These are phyloP conservation scores for Lepus europaeus DNA, from an alignment of 2,113 vertebrate species.

Conservation along the genomic window DNA sequence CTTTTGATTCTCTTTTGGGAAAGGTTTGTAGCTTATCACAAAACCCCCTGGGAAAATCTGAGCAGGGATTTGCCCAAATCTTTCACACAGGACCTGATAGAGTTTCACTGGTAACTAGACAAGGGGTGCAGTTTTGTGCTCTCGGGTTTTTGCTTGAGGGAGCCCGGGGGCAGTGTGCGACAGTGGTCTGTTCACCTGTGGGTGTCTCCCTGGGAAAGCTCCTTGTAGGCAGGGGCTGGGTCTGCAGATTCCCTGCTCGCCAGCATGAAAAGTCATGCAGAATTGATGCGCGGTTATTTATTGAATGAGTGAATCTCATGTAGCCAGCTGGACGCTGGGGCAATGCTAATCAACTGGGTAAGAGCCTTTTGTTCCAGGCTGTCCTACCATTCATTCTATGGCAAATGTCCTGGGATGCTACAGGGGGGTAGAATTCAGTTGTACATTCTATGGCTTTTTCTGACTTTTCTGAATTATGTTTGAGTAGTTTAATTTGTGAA, in stretches of 20 bases:
- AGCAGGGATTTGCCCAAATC: too few species aligned
- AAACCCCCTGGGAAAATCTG: too few species aligned
- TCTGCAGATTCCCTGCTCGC: too few species aligned
- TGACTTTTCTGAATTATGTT: conserved; percentile 28
- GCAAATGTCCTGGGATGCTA: background rate
- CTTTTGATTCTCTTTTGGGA: too few species aligned
- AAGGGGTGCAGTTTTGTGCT: too few species aligned
- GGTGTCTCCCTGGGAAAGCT: background rate
- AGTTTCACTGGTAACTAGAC: too few species aligned
- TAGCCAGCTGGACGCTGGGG: background rate
- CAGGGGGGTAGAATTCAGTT: background rate
- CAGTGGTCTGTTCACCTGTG: background rate
- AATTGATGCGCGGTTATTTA: background rate
- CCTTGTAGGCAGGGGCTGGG: background rate
- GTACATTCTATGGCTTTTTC: background rate
- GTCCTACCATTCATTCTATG: background rate
- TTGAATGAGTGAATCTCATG: background rate
- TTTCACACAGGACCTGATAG: too few species aligned
- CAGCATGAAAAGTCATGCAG: background rate
- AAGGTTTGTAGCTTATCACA: too few species aligned
- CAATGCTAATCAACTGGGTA: background rate
- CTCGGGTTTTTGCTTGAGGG: too few species aligned
- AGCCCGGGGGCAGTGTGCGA: too few species aligned
- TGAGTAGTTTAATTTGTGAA: conserved; percentile 10
- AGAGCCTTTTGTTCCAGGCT: background rate